phyloP scores from a whole-genome alignment of 2,113 vertebrate genomes.

The Amphilophus citrinellus region DNA sequence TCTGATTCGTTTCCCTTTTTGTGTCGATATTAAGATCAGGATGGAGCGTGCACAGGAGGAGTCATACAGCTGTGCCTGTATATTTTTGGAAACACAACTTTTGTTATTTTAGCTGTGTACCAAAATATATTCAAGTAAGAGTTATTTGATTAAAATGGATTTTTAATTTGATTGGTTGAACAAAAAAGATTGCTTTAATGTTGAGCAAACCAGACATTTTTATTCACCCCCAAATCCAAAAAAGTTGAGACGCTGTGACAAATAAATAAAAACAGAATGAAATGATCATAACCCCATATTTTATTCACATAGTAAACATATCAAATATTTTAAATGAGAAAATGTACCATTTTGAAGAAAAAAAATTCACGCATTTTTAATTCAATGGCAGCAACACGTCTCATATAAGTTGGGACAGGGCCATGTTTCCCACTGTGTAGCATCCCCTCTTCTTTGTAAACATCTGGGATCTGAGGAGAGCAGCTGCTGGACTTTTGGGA shows the following conservation, averaged over 20 bases:
- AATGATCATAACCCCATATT: neutral
- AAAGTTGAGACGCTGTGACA: neutral
- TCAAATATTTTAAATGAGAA: too few relatives aligned
- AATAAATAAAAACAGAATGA: neutral
- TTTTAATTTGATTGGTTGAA: neutral
- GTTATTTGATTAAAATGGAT: neutral
- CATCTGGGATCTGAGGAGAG: neutral
- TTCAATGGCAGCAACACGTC: too few relatives aligned
- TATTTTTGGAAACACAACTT: neutral
- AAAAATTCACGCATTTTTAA: too few relatives aligned
- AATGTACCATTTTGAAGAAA: too few relatives aligned
- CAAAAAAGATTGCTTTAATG: neutral
- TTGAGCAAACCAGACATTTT: neutral
- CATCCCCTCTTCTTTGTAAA: neutral
- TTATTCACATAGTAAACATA: neutral
- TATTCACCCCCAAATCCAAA: neutral
- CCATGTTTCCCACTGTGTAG: too few relatives aligned
- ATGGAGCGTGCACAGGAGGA: neutral
- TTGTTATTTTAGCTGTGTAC: neutral
- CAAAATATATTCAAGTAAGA: neutral
- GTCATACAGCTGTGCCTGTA: neutral
- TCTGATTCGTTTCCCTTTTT: conserved; percentile 3
- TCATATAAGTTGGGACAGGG: too few relatives aligned
- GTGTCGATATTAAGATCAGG: conserved; percentile 6
- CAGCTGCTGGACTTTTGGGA: neutral